Evolutionary conservation across 2,113 vertebrate genomes (phyloP).

Genomic region (Brachypodius melanocephalos): DNA sequence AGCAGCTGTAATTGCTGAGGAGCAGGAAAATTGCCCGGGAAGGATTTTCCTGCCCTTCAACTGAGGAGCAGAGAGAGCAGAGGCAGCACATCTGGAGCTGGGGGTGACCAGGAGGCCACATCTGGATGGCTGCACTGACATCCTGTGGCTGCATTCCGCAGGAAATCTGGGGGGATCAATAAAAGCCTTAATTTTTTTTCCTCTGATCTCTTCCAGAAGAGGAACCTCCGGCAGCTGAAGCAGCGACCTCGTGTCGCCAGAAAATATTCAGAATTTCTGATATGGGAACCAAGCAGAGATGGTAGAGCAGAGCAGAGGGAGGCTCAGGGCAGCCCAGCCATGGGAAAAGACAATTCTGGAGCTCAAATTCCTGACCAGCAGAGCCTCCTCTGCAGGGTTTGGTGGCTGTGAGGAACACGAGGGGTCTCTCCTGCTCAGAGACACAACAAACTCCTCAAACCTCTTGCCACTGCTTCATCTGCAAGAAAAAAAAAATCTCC

Average conservation of each 20-base stretch:
- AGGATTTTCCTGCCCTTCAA: not conserved
- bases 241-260: not conserved
- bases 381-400: not conserved
- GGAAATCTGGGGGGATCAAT: not conserved
- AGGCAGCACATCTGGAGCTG: not conserved
- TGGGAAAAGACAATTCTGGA: not conserved
- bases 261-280: not conserved
- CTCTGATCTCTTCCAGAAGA: not conserved
- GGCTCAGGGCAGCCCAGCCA: not conserved
- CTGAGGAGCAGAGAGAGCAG: not conserved
- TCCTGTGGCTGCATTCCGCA: not conserved
- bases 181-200: not conserved
- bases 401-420: not conserved
- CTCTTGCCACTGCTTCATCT: not conserved
- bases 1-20: not conserved
- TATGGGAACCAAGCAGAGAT: rapidly evolving
- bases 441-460: not conserved
- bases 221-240: not conserved
- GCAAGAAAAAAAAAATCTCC: not conserved
- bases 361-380: not conserved
- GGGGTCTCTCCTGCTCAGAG: not conserved
- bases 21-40: not conserved
- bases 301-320: not conserved
- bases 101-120: not conserved
- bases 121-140: not conserved